Base-by-base conservation (phyloP, 1,140 invertebrate species). In the Drosophila arizonae region DNA sequence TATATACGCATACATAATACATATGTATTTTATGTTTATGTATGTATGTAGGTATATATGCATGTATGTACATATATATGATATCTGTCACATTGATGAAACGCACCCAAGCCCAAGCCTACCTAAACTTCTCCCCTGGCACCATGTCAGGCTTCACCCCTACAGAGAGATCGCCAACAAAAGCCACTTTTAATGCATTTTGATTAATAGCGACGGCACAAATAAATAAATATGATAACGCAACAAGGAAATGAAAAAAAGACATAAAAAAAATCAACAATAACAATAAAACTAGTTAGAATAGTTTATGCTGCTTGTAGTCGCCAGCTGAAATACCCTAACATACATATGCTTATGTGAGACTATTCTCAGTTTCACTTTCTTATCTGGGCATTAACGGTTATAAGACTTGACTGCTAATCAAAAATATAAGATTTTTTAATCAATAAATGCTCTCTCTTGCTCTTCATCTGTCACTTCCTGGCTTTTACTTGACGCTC, bases 21-120 rank as follows among this genome's bases (percentile, higher is more conserved):
- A 45, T 9, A 45, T 9, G 15, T 17, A 1, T 17, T 15, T 0
- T 5, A 2, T 28, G 15, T 15, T 4, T 45, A 15, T 43, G 41
- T n/a, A 46, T 9, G 28, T 36, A 39, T 2, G 17, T 17, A 17
- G 17, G 17, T 17, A 17, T 17, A 1, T 17, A 17, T 15, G 30
- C 6, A 54, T 10, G 30, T 70, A 33, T 60, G 10, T 45, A 45
- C 4, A 26, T 17, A 26, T 24, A 8, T 11, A 26, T 9, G 63
- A 54, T 86, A 86, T 86, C 81, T 76, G 67, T 67, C 70, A 64
- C 57, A 70, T 67, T 79, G 82, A 86, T 86, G 79, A 75, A 81
- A 87, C 51, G 81, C 66, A 87, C 81, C 58, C 63, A 50, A 43
- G 43, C 4, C 24, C 21, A 8, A 46, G n/a, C 51, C 48, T 33